Conservation (phyloP, 2,888 invertebrate species). For the Muschampia plurimacula region DNA sequence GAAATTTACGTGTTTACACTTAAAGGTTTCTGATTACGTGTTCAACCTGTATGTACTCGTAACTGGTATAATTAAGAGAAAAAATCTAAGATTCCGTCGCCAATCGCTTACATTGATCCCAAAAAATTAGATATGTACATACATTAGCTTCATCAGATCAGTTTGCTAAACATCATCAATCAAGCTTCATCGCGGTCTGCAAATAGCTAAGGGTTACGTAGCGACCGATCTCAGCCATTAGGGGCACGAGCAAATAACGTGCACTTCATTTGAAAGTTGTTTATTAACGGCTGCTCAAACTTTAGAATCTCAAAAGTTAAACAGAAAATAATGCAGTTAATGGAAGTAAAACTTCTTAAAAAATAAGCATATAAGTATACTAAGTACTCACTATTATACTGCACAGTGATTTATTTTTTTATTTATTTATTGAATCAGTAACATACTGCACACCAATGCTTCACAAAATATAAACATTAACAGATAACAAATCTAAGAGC, state of each 20-base stretch:
- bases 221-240: conserved; percentile 29
- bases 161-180: conserved; percentile 47
- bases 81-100: background rate
- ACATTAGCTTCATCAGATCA: conserved; percentile 43
- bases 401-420: too few relatives aligned
- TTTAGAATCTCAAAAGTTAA: background rate
- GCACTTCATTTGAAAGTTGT: background rate
- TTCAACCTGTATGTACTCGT: too few relatives aligned
- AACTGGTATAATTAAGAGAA: too few relatives aligned
- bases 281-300: background rate
- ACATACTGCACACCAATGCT: too few relatives aligned
- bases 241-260: conserved; percentile 1
- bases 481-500: too few relatives aligned
- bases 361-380: too few relatives aligned
- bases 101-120: background rate
- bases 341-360: too few relatives aligned
- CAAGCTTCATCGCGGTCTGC: conserved; percentile 33
- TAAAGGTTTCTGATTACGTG: too few relatives aligned
- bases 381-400: too few relatives aligned
- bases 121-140: conserved; percentile 36
- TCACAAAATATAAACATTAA: too few relatives aligned
- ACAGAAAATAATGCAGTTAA: background rate
- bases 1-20: too few relatives aligned
- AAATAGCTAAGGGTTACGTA: conserved; percentile 25
- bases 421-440: too few relatives aligned